phyloP scores from a whole-genome alignment of 2,888 invertebrate genomes.

The Tanypteryx hageni region DNA sequence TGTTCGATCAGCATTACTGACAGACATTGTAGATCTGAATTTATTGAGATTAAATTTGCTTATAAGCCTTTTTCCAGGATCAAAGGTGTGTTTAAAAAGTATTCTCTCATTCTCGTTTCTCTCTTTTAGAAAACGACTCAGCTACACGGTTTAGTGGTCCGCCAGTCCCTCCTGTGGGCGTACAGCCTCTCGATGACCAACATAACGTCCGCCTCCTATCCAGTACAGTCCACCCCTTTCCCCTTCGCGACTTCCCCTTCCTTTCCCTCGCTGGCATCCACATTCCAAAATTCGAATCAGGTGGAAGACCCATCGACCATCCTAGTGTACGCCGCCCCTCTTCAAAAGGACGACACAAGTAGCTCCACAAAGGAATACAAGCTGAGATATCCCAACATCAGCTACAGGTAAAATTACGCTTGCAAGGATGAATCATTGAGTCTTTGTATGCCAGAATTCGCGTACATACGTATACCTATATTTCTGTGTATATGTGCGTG shows the following conservation, averaged over 20 bases:
- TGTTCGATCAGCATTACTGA: no score
- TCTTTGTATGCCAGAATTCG: no score
- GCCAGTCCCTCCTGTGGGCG: constrained; percentile 51
- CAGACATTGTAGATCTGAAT: no score
- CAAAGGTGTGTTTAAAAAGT: no score
- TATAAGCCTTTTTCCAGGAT: no score
- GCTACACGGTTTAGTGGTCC: constrained; percentile 37
- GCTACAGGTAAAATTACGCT: constrained; percentile 10
- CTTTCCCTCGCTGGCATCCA: neutral
- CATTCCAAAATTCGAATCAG: neutral
- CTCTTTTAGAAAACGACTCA: constrained; percentile 41
- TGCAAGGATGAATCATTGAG: no score
- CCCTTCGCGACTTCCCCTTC: constrained; percentile 3
- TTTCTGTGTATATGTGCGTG: no score
- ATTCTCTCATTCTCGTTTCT: neutral
- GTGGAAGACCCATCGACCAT: constrained; percentile 48
- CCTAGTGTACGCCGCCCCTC: constrained; percentile 43
- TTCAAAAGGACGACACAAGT: neutral
- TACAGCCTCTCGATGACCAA: constrained; percentile 40
- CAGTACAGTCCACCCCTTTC: neutral
- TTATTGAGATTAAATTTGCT: no score
- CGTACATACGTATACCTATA: no score
- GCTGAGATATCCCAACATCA: constrained; percentile 35
- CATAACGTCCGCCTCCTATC: constrained; percentile 25
- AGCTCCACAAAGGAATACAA: neutral